phyloP scores from a whole-genome alignment of 2,888 invertebrate genomes.

The Ariolimax columbianus region DNA sequence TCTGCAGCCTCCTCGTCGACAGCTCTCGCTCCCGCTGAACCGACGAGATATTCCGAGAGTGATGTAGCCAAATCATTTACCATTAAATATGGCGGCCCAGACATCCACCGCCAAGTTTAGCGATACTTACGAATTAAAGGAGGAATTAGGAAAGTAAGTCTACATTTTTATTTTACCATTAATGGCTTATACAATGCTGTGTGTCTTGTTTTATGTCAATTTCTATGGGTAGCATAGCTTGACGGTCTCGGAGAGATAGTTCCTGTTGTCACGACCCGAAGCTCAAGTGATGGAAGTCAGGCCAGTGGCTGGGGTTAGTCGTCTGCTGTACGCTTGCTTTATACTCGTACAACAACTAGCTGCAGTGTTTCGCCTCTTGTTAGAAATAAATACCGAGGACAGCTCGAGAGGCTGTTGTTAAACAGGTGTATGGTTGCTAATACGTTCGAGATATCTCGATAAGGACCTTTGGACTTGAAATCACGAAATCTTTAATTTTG shows the following conservation, averaged over 20 bases:
- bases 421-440: no score
- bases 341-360: background rate
- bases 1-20: slow-evolving; percentile 23
- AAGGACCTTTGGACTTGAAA: no score
- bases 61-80: slow-evolving; percentile 70
- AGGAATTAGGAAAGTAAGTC: slow-evolving; percentile 99
- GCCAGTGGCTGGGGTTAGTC: slow-evolving; percentile 11
- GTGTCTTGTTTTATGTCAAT: background rate
- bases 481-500: no score
- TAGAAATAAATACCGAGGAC: background rate
- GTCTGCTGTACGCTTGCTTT: slow-evolving; percentile 11
- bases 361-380: background rate
- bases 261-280: background rate
- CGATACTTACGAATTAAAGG: slow-evolving; percentile 99
- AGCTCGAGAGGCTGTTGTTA: background rate
- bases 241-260: background rate
- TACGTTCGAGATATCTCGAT: no score
- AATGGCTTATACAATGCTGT: background rate
- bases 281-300: slow-evolving; percentile 5
- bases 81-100: slow-evolving; percentile 79
- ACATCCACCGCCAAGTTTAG: slow-evolving; percentile 95
- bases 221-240: background rate
- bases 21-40: slow-evolving; percentile 51
- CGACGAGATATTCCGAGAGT: slow-evolving; percentile 68
- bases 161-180: slow-evolving; percentile 5